Evolutionary conservation across 2,888 invertebrate species (phyloP), one percentile per base, ranked within the genome.

Genomic region (Apodemia zela): DNA sequence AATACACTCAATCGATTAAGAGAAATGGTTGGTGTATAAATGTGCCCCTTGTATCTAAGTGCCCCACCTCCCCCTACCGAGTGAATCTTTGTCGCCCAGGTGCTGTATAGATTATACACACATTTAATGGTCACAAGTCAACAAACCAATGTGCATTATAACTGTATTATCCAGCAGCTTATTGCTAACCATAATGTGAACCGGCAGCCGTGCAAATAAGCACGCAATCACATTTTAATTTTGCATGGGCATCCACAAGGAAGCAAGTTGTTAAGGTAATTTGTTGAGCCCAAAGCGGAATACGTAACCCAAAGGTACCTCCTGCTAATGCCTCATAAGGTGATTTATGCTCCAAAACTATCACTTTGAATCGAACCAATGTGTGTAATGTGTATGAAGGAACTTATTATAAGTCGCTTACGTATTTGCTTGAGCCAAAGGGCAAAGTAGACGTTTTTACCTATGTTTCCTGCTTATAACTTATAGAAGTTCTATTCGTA

Each of bases 181-280:
- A 62, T 59, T 62, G 18, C 62, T 38, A 58, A 58, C 58, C 42
- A 29, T 25, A 35, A 29, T 17, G 59, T 21, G 21, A 58, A 58
- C 45, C 45, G 45, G 62, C 45, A 60, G n/a, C 60, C 58, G 35
- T 62, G 47, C 62, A 54, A 62, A 47, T 47, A 58, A 45, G 45
- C 29, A 57, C 35, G 62, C 59, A 62, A 58, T 58, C 58, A 62
- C 62, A 62, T 58, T 59, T 62, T 62, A 62, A 62, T 62, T 62
- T 62, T 58, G 58, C 58, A 45, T 47, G 58, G 51, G 58, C 59
- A 62, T 33, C 62, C 18, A 47, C 62, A 18, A 58, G 62, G 62
- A 62, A 62, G 47, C 58, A 47, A 54, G 21, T 54, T 62, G 33
- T 25, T 45, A 42, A 13, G 18, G 58, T 62, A 58, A 62, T 62